Evolutionary conservation across 2,888 invertebrate genomes (phyloP), one percentile per base, ranked within the genome.

Genomic region (Thera obeliscata): DNA sequence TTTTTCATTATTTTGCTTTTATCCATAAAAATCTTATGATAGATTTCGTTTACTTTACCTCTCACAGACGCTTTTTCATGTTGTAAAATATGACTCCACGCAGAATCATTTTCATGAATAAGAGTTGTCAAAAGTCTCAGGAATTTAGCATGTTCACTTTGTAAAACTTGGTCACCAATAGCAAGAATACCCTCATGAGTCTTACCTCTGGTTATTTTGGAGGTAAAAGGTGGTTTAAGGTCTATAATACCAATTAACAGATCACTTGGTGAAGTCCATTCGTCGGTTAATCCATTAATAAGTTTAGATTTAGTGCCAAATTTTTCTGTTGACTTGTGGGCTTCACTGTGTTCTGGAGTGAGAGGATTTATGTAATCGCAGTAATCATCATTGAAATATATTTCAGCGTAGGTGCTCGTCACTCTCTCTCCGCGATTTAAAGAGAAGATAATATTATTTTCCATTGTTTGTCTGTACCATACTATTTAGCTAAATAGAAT

Each of bases 251-350:
- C 90, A 70, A 91, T 87, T 50, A 93, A 74, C 64, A 85, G 76
- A 74, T 93, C 93, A 76, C 93, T 93, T 7, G 93, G 93, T 50
- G 93, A 93, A 56, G 80, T 74, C 93, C 93, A 93, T 49, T 80
- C 77, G 69, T 70, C 62, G 43, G 38, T 41, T 3, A 55, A 2
- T 4, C 61, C 59, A 35, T 48, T 63, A 57, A 33, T 8, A n/a
- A 58, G 49, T 54, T 69, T 54, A 7, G 48, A 62, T 64, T 22
- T 63, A 35, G 7, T 61, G n/a, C 35, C 38, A 22, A 59, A 22
- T 35, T 70, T 58, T 54, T 48, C 54, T 54, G 12, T 48, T 2
- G 61, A 36, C 36, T 55, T 46, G 3, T 1, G 36, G 8, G 2
- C 9, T 43, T 9, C 59, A 62, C 35, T 55, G 57, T 56, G 36